A percentile compares a stretch with the other conserved stretches of the same genome.
These are phyloP conservation scores for Nasonia oneida DNA, from an alignment of 2,888 invertebrate species.

Conservation along the genomic window DNA sequence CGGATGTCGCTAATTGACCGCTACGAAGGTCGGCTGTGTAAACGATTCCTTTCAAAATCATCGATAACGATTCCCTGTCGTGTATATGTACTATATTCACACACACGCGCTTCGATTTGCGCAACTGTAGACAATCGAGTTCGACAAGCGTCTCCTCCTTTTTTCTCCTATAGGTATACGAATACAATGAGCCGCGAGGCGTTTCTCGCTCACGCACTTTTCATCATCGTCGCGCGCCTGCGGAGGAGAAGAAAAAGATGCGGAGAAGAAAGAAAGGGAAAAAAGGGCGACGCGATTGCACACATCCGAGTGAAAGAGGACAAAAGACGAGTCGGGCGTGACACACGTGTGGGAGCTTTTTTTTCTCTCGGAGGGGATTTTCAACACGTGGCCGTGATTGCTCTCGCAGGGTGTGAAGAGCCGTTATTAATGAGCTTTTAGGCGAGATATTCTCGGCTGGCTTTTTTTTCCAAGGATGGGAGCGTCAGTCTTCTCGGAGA, in stretches of 20 bases:
- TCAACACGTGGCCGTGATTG: background rate
- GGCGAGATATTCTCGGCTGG: background rate
- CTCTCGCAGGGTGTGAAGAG: background rate
- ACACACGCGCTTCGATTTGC: background rate
- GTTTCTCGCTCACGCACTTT: constrained; percentile 4
- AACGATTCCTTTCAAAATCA: background rate
- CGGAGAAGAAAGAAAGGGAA: background rate
- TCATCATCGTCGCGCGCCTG: background rate
- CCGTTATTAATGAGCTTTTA: background rate
- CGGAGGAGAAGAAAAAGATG: background rate
- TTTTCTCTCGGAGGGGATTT: background rate
- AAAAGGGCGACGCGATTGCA: background rate
- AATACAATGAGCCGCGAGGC: background rate
- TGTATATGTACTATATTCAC: too few relatives aligned
- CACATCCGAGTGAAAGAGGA: background rate
- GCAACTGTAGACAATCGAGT: constrained; percentile 2
- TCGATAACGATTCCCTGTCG: background rate
- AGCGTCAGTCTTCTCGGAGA: background rate
- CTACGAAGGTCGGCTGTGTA: background rate
- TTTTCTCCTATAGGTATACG: background rate
- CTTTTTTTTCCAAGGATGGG: background rate
- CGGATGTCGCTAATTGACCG: background rate
- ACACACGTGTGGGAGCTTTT: background rate
- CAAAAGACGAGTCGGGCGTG: background rate
- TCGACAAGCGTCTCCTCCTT: background rate